Evolutionary conservation across 2,888 invertebrate species (phyloP).

Genomic region (Drosophila prostipennis): DNA sequence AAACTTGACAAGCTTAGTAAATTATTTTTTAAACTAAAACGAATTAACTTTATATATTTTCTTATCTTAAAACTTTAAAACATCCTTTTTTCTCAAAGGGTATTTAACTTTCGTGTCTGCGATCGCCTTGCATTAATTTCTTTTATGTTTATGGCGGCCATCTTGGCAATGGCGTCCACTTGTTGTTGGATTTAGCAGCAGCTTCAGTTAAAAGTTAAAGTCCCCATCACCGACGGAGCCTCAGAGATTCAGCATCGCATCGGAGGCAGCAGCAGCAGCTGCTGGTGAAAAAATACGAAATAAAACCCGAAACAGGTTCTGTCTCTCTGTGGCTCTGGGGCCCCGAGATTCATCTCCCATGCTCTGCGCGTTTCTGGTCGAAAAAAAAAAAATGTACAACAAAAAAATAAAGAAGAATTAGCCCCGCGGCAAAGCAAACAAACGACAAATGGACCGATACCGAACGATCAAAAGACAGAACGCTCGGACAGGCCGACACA

Average conservation of each 20-base stretch:
- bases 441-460: conserved; percentile 81
- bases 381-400: conserved; percentile 6
- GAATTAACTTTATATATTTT: background rate
- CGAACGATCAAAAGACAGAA: conserved; percentile 79
- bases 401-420: conserved; percentile 60
- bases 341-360: conserved; percentile 70
- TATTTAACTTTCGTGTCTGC: conserved; percentile 12
- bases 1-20: too few species aligned
- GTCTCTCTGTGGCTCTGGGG: conserved; percentile 30
- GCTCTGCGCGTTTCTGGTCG: conserved; percentile 28
- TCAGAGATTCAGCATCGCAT: conserved; percentile 28
- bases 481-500: conserved; percentile 58
- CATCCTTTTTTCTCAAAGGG: conserved; percentile 2
- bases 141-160: conserved; percentile 78
- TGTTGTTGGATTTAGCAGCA: conserved; percentile 61
- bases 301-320: conserved; percentile 48
- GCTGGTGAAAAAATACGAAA: conserved; percentile 23
- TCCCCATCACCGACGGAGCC: conserved; percentile 23
- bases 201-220: conserved; percentile 32
- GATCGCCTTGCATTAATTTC: conserved; percentile 59
- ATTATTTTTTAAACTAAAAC: too few species aligned
- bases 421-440: conserved; percentile 80
- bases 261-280: conserved; percentile 49
- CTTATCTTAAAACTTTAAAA: background rate
- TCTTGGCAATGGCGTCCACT: conserved; percentile 78